These are phyloP conservation scores for Bothrops jararaca DNA, from an alignment of 2,113 vertebrate species.

Conservation along the genomic window DNA sequence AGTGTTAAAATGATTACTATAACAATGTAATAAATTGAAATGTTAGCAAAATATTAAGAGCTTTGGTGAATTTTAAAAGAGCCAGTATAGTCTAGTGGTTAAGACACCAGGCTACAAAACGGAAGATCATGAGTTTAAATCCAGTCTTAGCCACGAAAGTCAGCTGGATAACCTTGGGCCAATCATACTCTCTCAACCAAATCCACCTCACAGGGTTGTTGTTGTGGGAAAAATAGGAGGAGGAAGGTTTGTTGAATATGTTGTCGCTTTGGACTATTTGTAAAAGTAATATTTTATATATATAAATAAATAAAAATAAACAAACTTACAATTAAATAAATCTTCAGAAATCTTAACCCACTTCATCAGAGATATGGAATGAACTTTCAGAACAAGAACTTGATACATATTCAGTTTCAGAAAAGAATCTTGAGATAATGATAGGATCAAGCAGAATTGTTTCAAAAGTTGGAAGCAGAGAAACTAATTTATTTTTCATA, in stretches of 20 bases:
- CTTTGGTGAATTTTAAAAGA: not conserved
- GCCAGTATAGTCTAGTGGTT: not conserved
- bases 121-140: not conserved
- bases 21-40: not conserved
- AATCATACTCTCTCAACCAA: not conserved
- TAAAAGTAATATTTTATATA: not conserved
- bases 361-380: not conserved
- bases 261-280: not conserved
- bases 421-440: not conserved
- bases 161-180: not conserved
- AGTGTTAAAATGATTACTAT: not conserved
- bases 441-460: not conserved
- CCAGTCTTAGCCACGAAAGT: not conserved
- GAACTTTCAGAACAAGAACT: not conserved
- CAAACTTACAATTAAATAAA: not conserved
- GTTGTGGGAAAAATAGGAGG: not conserved
- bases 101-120: not conserved
- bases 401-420: not conserved
- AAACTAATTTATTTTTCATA: not conserved
- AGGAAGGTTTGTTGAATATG: not conserved
- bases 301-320: not conserved
- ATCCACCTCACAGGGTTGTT: not conserved
- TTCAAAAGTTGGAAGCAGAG: not conserved
- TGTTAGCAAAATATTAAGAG: not conserved
- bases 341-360: not conserved